These are phyloP conservation scores for Prietella phreatophila DNA, from an alignment of 2,113 vertebrate genomes.

Conservation along the genomic window DNA sequence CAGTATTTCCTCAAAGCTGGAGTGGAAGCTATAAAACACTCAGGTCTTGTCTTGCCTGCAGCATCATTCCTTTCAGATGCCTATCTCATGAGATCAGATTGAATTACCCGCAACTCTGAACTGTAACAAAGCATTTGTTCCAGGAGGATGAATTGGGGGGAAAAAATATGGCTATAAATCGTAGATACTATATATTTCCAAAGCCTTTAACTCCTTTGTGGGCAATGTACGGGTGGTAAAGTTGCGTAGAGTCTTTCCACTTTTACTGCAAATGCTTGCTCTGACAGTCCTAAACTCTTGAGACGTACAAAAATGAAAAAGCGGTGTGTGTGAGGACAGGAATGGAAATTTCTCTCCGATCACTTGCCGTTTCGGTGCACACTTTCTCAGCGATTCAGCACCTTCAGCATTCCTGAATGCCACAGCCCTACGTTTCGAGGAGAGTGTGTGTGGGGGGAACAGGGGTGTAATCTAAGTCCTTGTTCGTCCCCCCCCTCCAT, in stretches of 20 bases:
- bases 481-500: not conserved
- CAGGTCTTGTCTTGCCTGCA: constrained; percentile 36
- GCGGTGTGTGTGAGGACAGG: not conserved
- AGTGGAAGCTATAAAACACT: constrained; percentile 20
- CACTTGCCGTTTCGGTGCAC: constrained; percentile 55
- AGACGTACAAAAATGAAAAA: not conserved
- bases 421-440: constrained; percentile 47
- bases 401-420: constrained; percentile 61
- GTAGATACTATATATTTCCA: constrained; percentile 12
- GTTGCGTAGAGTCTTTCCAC: not conserved
- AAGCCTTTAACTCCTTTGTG: not conserved
- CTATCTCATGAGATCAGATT: constrained; percentile 24
- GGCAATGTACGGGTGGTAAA: not conserved
- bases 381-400: constrained; percentile 54
- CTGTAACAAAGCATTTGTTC: constrained; percentile 22
- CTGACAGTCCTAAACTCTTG: constrained; percentile 13
- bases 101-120: constrained; percentile 23
- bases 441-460: not conserved
- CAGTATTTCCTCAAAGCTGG: constrained; percentile 33
- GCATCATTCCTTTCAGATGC: constrained; percentile 6
- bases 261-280: constrained; percentile 1
- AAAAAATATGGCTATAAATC: not conserved
- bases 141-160: not conserved
- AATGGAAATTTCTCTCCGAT: constrained; percentile 28
- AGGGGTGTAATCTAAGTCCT: not conserved